Evolutionary conservation across 2,113 vertebrate species (phyloP), one percentile per base, ranked within the genome.

Genomic region (Gobio gobio): DNA sequence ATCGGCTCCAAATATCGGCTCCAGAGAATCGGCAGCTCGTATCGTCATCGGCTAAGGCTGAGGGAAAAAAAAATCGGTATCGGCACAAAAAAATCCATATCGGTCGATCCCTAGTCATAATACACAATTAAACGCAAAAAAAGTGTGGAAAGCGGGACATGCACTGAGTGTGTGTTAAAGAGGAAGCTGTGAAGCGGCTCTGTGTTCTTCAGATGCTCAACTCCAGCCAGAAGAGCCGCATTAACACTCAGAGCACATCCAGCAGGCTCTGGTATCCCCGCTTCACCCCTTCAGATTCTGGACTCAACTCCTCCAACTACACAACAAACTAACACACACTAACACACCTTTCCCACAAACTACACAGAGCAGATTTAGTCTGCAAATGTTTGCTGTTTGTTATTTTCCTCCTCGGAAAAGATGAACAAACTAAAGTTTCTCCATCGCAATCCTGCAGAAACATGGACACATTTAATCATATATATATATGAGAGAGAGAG

Each of bases 311-410:
- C 73, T 24, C n/a, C 1, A 18, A 2, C 43, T 16, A 10, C 70
- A n/a, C 74, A 33, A 20, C 0, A 36, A 22, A 3, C 12, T 1
- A 49, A 4, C 47, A 2, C 14, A 8, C 24, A 3, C 12, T 1
- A 49, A 4, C 47, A 2, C 14, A 8, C 24, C 20, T 1, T 16
- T 75, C n/a, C n/a, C 22, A 59, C 16, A 63, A 63, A 45, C 22
- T 3, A 29, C 0, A 1, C 54, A 0, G 4, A 0, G 26, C 13
- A 59, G 43, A 29, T 66, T 51, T 61, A 51, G 56, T 63, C 56
- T 51, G 72, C n/a, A 61, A 63, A 79, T 79, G 58, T 79, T 63
- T 47, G n/a, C 0, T 70, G 66, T 70, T 59, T 16, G 76, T 18
- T 56, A 40, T 43, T 54, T 73, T 12, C 16, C n/a, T 70, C 18